Evolutionary conservation across 2,888 invertebrate species (phyloP).

Genomic region (Heterodera filipjevi): DNA sequence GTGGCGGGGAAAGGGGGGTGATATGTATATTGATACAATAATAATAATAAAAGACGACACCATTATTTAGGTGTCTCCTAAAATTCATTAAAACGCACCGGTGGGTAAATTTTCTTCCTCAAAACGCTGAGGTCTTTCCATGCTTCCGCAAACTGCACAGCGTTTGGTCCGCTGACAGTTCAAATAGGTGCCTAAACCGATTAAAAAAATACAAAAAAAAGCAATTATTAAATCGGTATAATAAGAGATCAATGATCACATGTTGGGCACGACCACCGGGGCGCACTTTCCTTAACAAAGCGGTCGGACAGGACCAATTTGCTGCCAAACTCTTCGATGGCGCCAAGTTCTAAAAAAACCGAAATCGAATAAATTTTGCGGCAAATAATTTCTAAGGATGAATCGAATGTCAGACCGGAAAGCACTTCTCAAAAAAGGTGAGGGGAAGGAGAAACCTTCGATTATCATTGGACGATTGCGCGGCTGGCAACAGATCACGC

Average conservation of each 20-base stretch:
- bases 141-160: constrained; percentile 32
- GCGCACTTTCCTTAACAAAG: constrained; percentile 3
- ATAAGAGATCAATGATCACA: constrained; percentile 19
- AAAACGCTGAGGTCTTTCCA: constrained; percentile 36
- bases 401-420: not conserved
- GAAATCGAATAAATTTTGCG: not conserved
- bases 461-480: constrained; percentile 32
- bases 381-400: too few species aligned
- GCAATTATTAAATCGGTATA: not conserved
- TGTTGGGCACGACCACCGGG: constrained; percentile 36
- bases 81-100: not conserved
- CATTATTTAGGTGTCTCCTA: too few species aligned
- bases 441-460: constrained; percentile 18
- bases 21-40: too few species aligned
- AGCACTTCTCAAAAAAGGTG: too few species aligned
- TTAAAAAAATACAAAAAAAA: not conserved
- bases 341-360: not conserved
- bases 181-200: constrained; percentile 34
- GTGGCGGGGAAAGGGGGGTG: too few species aligned
- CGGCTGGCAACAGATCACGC: constrained; percentile 32
- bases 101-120: constrained; percentile 21
- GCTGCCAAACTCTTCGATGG: constrained; percentile 16
- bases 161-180: constrained; percentile 34
- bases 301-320: not conserved
- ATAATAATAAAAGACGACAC: too few species aligned